Evolutionary conservation across 2,113 vertebrate species (phyloP).

Genomic region (Mus spicilegus): DNA sequence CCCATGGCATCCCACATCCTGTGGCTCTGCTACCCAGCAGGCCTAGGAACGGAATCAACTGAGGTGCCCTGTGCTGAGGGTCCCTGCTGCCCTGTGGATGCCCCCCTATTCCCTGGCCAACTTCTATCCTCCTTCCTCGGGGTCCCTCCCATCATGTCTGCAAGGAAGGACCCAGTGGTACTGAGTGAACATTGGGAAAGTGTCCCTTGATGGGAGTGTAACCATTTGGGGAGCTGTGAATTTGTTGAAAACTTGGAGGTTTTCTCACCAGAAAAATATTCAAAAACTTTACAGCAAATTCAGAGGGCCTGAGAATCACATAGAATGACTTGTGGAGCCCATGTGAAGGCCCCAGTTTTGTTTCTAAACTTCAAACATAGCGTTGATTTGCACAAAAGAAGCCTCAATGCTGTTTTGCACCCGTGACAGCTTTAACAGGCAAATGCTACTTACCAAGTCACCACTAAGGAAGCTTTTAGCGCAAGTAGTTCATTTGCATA

Average conservation of each 20-base stretch:
- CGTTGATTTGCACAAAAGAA: not conserved
- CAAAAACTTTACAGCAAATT: not conserved
- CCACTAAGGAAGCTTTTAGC: not conserved
- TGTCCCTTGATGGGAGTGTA: not conserved
- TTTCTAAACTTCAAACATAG: not conserved
- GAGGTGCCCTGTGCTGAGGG: not conserved
- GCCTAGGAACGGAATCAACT: not conserved
- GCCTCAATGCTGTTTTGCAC: not conserved
- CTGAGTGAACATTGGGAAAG: not conserved
- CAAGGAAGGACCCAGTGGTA: not conserved
- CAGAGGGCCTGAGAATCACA: not conserved
- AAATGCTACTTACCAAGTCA: not conserved
- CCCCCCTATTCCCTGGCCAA: not conserved
- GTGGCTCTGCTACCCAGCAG: not conserved
- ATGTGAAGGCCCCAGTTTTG: not conserved
- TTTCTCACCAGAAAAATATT: constrained; percentile 8
- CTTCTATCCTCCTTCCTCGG: not conserved
- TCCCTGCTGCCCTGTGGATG: not conserved
- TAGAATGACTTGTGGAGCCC: not conserved
- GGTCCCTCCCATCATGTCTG: not conserved
- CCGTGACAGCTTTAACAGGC: not conserved
- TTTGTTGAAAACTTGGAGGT: not conserved
- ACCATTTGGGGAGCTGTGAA: not conserved
- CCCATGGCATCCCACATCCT: not conserved
- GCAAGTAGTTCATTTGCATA: constrained; percentile 4